Evolutionary conservation across 2,797 vertebrate species (phyloP), one percentile per base, ranked within the genome.

Genomic region (Emydoidea blandingii): DNA sequence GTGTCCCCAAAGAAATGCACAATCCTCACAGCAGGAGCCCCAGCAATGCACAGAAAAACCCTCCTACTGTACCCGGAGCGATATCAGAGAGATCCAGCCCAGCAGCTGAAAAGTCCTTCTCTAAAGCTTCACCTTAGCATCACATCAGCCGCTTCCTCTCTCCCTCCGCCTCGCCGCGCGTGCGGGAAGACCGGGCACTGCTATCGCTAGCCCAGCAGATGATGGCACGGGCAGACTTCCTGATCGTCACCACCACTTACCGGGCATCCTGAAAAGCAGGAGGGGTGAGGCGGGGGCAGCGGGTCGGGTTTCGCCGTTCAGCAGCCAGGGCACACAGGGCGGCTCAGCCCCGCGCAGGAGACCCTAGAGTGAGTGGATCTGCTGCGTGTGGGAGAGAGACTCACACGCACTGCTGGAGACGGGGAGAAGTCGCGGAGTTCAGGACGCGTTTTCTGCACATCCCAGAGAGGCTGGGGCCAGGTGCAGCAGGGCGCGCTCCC

Each of bases 401-500:
- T 81, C 93, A 95, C 91, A 94, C 97, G 62, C 96, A 0, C 27
- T 1, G 79, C 88, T 76, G 57, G 90, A 50, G 80, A 88, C 29
- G 68, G 78, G 83, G 34, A 84, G 95, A 76, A n/a, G 89, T 23
- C 3, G 47, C 16, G 74, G 79, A 72, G 94, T 96, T 97, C 93
- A 81, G 74, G 86, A 89, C 86, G 91, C 94, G 88, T 93, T 95
- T 79, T 92, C 80, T 18, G 92, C 94, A 91, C 97, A 97, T 96
- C 89, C 91, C 96, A 4, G 18, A 44, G 93, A 94, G 92, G 88
- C 84, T 47, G 87, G 89, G 85, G 92, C 88, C 98, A 98, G 98
- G 97, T 97, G 97, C 97, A 95, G 97, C 97, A 95, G 97, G 91
- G 98, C 95, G 96, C 95, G 93, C 83, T 97, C 96, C 95, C 81